Base-by-base conservation (phyloP, 2,113 vertebrate genomes). In the Leucosticte australis region DNA sequence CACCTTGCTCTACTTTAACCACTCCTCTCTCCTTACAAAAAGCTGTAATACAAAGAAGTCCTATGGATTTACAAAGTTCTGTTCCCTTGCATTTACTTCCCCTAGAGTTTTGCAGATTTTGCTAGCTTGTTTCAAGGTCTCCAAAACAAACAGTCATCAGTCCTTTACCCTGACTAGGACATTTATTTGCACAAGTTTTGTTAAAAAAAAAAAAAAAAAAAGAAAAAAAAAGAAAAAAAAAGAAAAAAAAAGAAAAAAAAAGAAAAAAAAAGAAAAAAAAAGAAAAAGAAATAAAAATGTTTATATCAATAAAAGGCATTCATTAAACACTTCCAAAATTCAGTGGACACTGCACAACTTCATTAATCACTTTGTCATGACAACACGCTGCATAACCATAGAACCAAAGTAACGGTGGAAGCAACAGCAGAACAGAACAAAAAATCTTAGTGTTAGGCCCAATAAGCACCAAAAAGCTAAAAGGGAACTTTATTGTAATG, bases 351-450 rank as follows among this genome's bases (percentile, higher is more conserved):
- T 28, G 21, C 37, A 79, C 13, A 65, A 89, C 55, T 50, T 65
- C 42, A 75, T 20, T 17, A 81, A 91, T 91, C 53, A 70, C 67
- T 96, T 26, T 88, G 62, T 74, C 84, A 85, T 60, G 70, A 95
- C 65, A 95, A 76, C 50, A 60, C 4, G 2, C 65, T 80, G 67
- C 55, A 41, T 21, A 85, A 80, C 47, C 39, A 33, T 5, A 83
- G 74, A 94, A 82, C 55, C 67, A 91, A 92, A 82, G 35, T 21
- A 85, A 83, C 63, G 56, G 47, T 74, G 68, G 44, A 90, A 96
- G n/a, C 21, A 85, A 80, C 11, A 46, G n/a, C 44, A 92, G 33
- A 91, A 74, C 9, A 79, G 78, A 79, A 50, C 37, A 68, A 73
- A 73, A 71, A 13, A 92, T 35, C 30, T 82, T 71, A 13, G 5